Evolutionary conservation across 2,888 invertebrate species (phyloP).

Genomic region (Clivina fossor): DNA sequence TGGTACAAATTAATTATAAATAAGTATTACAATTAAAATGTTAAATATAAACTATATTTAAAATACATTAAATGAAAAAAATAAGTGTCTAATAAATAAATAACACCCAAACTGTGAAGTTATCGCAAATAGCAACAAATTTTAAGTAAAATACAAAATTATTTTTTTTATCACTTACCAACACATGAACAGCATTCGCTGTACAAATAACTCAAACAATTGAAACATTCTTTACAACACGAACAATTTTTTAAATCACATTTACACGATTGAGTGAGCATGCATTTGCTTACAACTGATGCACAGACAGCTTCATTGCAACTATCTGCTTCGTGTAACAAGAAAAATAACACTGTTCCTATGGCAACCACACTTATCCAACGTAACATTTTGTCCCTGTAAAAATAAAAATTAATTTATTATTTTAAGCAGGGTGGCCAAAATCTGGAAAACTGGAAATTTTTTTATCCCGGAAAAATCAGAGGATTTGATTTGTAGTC

Average conservation of each 20-base stretch:
- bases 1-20: too few relatives aligned
- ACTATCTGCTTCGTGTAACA: conserved; percentile 43
- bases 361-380: conserved; percentile 33
- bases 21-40: too few relatives aligned
- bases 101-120: too few relatives aligned
- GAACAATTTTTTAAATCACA: conserved; percentile 90
- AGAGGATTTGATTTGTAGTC: too few relatives aligned
- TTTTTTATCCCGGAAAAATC: too few relatives aligned
- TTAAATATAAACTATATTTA: too few relatives aligned
- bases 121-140: too few relatives aligned
- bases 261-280: conserved; percentile 94
- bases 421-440: too few relatives aligned
- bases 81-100: too few relatives aligned
- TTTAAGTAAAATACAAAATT: not conserved
- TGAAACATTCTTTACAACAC: conserved; percentile 93
- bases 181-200: conserved; percentile 96
- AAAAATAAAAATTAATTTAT: too few relatives aligned
- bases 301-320: conserved; percentile 96
- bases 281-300: conserved; percentile 94
- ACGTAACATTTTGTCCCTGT: conserved; percentile 40
- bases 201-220: conserved; percentile 85
- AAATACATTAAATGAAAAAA: not conserved
- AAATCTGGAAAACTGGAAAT: too few relatives aligned
- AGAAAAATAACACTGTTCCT: conserved; percentile 34
- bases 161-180: conserved; percentile 78